Base-by-base conservation (phyloP, 2,888 invertebrate species). In the Parascotia fuliginaria region DNA sequence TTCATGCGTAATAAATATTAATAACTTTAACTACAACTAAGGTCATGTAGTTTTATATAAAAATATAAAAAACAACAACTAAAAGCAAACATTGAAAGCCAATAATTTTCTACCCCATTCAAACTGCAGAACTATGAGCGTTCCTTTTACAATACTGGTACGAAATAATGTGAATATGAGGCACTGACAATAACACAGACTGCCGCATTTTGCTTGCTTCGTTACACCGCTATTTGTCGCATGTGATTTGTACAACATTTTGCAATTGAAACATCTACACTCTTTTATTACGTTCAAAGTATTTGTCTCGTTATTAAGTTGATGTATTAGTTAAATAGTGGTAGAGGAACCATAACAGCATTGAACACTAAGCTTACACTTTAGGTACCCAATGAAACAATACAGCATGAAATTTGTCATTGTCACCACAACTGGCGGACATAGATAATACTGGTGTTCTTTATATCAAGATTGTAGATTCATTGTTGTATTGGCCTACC, bases 61-160 rank as follows among this genome's bases (percentile, higher is more conserved):
- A 19, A 19, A 19, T 19, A 19, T 19, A 19, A 19, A 19, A 19
- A 33, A 15, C 9, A 9, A 9, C 39, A 51, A 45, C 44, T 41
- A 31, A 28, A 12, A 19, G 22, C 33, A 31, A 6, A 27, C 15
- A 15, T n/a, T 11, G 13, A 48, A 60, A 45, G 24, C 9, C 27
- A 40, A 45, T 48, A 29, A 48, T 60, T 57, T 45, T 42, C 48
- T 49, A 49, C 32, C 34, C 49, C 38, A 36, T 49, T 34, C 41
- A 37, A 63, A 53, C 46, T 42, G 13, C 3, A 33, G 15, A 15
- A 37, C 48, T 48, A 16, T 38, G 53, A 46, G 29, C 44, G 45
- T 58, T 45, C 59, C 44, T 58, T 49, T 52, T 0, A 58, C 13
- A 58, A 41, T 33, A 22, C 33, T 37, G 53, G 47, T 48, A 29